Evolutionary conservation across 2,113 vertebrate genomes (phyloP).

Genomic region (Corydoras maculifer): DNA sequence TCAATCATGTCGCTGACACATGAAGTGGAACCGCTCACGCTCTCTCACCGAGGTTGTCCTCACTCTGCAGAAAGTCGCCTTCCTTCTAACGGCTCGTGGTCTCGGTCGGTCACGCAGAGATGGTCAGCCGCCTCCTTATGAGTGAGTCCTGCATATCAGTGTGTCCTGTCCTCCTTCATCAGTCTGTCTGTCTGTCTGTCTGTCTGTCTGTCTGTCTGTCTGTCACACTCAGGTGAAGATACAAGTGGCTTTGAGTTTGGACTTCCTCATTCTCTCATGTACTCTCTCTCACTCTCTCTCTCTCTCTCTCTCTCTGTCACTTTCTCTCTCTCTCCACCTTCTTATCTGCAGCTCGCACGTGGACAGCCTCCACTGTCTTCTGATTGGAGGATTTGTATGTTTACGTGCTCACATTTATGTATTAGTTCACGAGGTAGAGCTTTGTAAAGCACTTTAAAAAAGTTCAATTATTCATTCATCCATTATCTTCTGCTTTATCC

Average conservation of each 20-base stretch:
- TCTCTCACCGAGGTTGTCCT: too few species aligned
- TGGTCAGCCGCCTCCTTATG: neutral
- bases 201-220: neutral
- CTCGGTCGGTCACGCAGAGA: neutral
- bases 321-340: slow-evolving; percentile 1
- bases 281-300: slow-evolving; percentile 9
- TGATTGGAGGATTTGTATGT: slow-evolving; percentile 2
- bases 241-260: slow-evolving; percentile 15
- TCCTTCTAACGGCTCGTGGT: too few species aligned
- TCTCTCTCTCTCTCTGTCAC: slow-evolving; percentile 11
- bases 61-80: too few species aligned
- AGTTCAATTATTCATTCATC: too few species aligned
- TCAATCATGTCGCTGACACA: too few species aligned
- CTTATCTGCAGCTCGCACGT: neutral
- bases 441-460: too few species aligned
- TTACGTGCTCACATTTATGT: neutral
- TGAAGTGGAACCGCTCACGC: too few species aligned
- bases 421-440: neutral
- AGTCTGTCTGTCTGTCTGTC: too few species aligned
- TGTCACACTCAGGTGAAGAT: neutral
- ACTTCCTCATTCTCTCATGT: slow-evolving; percentile 42
- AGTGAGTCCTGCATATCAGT: neutral
- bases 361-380: neutral
- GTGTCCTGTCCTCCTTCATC: neutral
- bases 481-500: too few species aligned